Evolutionary conservation across 2,888 invertebrate species (phyloP).

Genomic region (Drosophila maculinotata): DNA sequence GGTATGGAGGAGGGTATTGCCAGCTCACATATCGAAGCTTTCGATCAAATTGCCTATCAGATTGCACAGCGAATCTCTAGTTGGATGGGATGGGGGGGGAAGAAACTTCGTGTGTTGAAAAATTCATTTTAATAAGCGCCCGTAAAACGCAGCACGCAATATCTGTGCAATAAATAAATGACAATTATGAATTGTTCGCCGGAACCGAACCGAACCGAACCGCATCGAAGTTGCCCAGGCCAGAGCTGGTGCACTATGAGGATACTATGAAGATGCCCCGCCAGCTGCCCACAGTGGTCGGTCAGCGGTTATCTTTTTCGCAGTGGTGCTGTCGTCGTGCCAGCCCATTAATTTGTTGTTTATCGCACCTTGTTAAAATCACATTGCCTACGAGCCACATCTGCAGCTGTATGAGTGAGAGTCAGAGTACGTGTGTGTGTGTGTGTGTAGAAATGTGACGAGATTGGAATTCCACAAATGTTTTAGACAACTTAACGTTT

Average conservation of each 20-base stretch:
- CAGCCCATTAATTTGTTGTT: constrained; percentile 83
- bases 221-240: neutral
- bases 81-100: too few species aligned
- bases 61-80: constrained; percentile 49
- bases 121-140: constrained; percentile 84
- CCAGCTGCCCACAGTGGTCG: neutral
- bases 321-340: constrained; percentile 69
- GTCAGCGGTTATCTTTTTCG: constrained; percentile 1
- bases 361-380: constrained; percentile 84
- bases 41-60: constrained; percentile 83
- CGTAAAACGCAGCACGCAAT: constrained; percentile 81
- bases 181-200: constrained; percentile 84
- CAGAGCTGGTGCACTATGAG: constrained; percentile 56
- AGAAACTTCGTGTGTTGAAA: constrained; percentile 65
- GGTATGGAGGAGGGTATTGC: constrained; percentile 3
- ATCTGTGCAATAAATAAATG: constrained; percentile 84
- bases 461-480: constrained; percentile 50
- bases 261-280: constrained; percentile 7
- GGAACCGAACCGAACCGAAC: constrained; percentile 17
- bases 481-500: neutral
- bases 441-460: constrained; percentile 3
- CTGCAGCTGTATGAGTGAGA: too few species aligned
- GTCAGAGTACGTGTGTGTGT: neutral
- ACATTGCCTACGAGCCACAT: constrained; percentile 59
- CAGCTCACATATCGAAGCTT: constrained; percentile 80